Percentiles rank a stretch among this genome's conserved stretches.
Conservation (phyloP, 2,797 vertebrate species). For the Glossophaga mutica region DNA sequence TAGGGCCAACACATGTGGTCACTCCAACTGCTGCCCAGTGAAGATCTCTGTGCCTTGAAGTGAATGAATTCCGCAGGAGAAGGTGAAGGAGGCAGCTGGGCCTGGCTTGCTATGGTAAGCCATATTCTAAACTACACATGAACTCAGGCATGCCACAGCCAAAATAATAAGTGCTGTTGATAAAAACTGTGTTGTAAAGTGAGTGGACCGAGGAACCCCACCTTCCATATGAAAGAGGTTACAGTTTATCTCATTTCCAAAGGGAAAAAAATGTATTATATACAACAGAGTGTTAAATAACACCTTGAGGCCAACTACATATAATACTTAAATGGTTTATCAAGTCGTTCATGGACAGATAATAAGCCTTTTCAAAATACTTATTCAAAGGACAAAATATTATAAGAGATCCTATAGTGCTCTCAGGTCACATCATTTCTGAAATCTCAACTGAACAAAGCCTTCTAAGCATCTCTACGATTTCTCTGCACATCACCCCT, state of each 20-base stretch:
- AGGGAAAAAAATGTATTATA: neutral
- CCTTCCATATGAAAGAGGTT: neutral
- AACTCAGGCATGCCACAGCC: neutral
- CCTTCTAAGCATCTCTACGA: neutral
- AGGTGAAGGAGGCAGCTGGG: neutral
- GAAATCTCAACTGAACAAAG: neutral
- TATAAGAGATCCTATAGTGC: neutral
- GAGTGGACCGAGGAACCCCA: neutral
- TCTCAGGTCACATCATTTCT: neutral
- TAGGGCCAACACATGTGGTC: too few relatives aligned
- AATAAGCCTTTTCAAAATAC: conserved; percentile 19
- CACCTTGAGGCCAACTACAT: neutral
- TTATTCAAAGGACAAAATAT: neutral
- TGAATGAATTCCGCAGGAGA: neutral
- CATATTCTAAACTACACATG: neutral
- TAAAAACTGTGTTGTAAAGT: neutral
- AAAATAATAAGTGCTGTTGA: neutral
- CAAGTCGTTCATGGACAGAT: neutral
- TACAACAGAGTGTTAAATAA: neutral
- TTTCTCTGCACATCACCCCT: neutral
- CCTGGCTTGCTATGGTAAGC: neutral
- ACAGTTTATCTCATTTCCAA: neutral
- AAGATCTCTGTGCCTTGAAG: neutral
- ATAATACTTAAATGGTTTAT: conserved; percentile 13
- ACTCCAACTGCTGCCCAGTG: neutral